Conservation (phyloP, 1,140 invertebrate species). For the Diorhabda carinulata region DNA sequence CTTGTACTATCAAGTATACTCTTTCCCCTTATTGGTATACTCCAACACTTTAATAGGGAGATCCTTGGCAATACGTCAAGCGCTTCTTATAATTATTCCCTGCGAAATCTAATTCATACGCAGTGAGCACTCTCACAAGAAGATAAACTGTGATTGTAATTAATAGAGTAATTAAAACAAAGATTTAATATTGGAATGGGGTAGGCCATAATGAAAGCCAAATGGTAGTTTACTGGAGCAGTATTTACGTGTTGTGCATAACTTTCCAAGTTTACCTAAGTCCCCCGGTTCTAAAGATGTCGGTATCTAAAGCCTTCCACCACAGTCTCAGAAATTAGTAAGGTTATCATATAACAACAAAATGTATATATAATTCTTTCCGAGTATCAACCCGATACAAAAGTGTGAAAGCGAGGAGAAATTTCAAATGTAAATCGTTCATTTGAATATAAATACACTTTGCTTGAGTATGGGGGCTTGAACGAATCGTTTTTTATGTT, state of each 20-base stretch:
- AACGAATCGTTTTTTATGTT: slow-evolving; percentile 12
- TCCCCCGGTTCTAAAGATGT: slow-evolving; percentile 45
- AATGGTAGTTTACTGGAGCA: slow-evolving; percentile 44
- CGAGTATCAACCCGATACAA: slow-evolving; percentile 12
- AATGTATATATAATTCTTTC: neutral
- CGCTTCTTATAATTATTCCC: slow-evolving; percentile 36
- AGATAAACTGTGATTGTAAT: slow-evolving; percentile 43
- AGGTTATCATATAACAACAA: slow-evolving; percentile 27
- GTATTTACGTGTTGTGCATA: slow-evolving; percentile 49
- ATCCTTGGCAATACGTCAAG: slow-evolving; percentile 25
- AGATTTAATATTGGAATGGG: slow-evolving; percentile 43
- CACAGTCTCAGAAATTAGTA: slow-evolving; percentile 45
- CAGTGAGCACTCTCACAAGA: slow-evolving; percentile 26
- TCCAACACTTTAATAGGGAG: slow-evolving; percentile 31
- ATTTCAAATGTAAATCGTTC: neutral
- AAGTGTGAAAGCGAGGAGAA: neutral
- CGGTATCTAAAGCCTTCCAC: slow-evolving; percentile 42
- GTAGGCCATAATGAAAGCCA: slow-evolving; percentile 44
- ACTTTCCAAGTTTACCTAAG: slow-evolving; percentile 48
- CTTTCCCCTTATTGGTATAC: neutral
- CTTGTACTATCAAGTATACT: neutral
- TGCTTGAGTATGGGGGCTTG: slow-evolving; percentile 3
- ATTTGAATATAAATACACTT: slow-evolving; percentile 7
- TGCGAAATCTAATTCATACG: slow-evolving; percentile 43
- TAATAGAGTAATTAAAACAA: slow-evolving; percentile 44